Evolutionary conservation across 1,140 invertebrate genomes (phyloP), one percentile per base, ranked within the genome.

Genomic region (Meloidogyne hapla): DNA sequence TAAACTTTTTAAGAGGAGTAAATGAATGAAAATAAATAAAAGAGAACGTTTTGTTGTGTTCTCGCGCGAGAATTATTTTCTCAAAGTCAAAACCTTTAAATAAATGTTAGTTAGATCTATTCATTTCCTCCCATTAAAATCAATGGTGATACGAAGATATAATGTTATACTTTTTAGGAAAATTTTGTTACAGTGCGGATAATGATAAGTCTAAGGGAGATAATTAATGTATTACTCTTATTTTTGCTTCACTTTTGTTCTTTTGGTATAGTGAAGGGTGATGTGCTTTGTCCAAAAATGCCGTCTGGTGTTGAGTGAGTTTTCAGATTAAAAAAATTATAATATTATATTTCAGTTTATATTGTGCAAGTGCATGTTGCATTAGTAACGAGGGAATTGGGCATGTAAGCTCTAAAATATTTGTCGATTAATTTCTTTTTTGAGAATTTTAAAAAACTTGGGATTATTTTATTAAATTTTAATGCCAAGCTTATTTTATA

Each of bases 301-400:
- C 10, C 70, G 21, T 64, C 70, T n/a, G 70, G 70, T 6, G 45
- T 72, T n/a, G 70, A 72, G 70, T 72, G 25, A 62, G 70, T 8
- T 63, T 28, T 18, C 5, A 5, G 8, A 61, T 10, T 18, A 61
- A 23, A 28, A 21, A 10, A 21, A 21, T 33, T 69, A 8, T 62
- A 61, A 26, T 13, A 15, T 9, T 18, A 28, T 28, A 42, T 26
- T 45, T 72, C 28, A 64, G 74, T 25, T 64, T 78, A 3, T 65
- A 28, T 28, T 78, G 77, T 28, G 77, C 77, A 15, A 65, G 13
- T 28, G 76, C 77, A 56, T 79, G 78, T 25, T 79, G 78, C 13
- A 26, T 45, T 77, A 77, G 72, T 65, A 38, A 40, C 23, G 77
- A 78, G 15, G 78, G 78, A 25, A 42, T 42, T 1, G 33, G 61